Evolutionary conservation across 2,113 vertebrate genomes (phyloP), one percentile per base, ranked within the genome.

Genomic region (Campylomormyrus numenius): DNA sequence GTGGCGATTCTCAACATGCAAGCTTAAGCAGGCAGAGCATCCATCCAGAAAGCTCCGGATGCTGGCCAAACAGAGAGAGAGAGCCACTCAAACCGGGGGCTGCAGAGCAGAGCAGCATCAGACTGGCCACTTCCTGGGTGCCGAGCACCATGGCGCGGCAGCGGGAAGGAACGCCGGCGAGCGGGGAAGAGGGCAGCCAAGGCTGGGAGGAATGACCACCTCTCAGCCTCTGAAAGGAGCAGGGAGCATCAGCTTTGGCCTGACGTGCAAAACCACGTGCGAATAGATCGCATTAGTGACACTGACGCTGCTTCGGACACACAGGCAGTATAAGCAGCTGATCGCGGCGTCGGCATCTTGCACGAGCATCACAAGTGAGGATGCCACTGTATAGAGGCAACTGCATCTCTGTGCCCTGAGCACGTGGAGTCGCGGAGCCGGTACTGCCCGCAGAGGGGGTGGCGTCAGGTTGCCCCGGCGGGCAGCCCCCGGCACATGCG

Each of bases 41-140:
- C n/a, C 27, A 31, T 70, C n/a, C n/a, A 70, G 62, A 66, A 66
- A n/a, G 24, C 9, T 62, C 24, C 3, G 7, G 24, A n/a, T n/a
- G 24, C 21, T 19, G 21, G 56, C 24, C 94, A 95, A 93, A 95
- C 93, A 94, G 94, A 93, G 94, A 88, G 35, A 83, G 70, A 88
- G 13, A 74, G 27, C 11, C 31, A 7, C 7, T 24, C 3, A 17
- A 39, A 17, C 11, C 1, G 42, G 39, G 21, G 17, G 84, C 24
- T 49, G 88, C 48, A 66, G 31, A 90, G 56, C 85, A 80, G 31
- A 17, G 48, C 31, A 39, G 74, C 27, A 77, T 10, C 58, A 4
- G 62, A 27, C 9, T 27, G n/a, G 3, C 62, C 10, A 4, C 62
- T n/a, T 62, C 6, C 56, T n/a, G 24, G 56, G 24, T n/a, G 24